A percentile compares a stretch with the other conserved stretches of the same genome.
phyloP scores from a whole-genome alignment of 2,113 vertebrate species.

The Stigmatopora argus region DNA sequence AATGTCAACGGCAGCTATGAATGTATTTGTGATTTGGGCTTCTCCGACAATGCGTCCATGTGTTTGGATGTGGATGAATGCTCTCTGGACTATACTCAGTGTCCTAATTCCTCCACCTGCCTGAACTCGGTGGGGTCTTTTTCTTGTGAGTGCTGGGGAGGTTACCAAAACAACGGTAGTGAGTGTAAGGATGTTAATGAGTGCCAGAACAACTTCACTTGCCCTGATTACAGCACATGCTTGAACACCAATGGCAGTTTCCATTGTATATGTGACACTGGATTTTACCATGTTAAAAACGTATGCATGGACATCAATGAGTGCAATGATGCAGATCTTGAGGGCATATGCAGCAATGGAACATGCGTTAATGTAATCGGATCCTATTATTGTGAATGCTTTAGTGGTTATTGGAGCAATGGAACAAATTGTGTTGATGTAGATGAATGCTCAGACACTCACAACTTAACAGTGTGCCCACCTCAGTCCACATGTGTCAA shows the following conservation, averaged over 20 bases:
- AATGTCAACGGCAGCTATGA: slow-evolving; percentile 65
- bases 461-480: slow-evolving; percentile 58
- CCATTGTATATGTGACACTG: slow-evolving; percentile 62
- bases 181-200: slow-evolving; percentile 70
- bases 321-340: slow-evolving; percentile 41
- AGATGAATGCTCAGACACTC: slow-evolving; percentile 64
- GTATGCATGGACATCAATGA: slow-evolving; percentile 70
- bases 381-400: slow-evolving; percentile 70
- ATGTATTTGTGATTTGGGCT: slow-evolving; percentile 68
- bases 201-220: slow-evolving; percentile 59
- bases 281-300: slow-evolving; percentile 52
- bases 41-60: slow-evolving; percentile 53
- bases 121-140: slow-evolving; percentile 67
- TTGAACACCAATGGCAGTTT: slow-evolving; percentile 65
- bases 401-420: slow-evolving; percentile 66
- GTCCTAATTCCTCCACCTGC: slow-evolving; percentile 64
- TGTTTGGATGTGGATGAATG: slow-evolving; percentile 76
- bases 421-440: slow-evolving; percentile 65
- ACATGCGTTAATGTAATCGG: slow-evolving; percentile 68
- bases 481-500: slow-evolving; percentile 65
- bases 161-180: slow-evolving; percentile 59
- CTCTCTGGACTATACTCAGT: slow-evolving; percentile 35
- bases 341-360: slow-evolving; percentile 59
- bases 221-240: slow-evolving; percentile 67
- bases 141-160: slow-evolving; percentile 66